Conservation (phyloP, 2,797 vertebrate genomes). For the Enteromius thamalakanensis region DNA sequence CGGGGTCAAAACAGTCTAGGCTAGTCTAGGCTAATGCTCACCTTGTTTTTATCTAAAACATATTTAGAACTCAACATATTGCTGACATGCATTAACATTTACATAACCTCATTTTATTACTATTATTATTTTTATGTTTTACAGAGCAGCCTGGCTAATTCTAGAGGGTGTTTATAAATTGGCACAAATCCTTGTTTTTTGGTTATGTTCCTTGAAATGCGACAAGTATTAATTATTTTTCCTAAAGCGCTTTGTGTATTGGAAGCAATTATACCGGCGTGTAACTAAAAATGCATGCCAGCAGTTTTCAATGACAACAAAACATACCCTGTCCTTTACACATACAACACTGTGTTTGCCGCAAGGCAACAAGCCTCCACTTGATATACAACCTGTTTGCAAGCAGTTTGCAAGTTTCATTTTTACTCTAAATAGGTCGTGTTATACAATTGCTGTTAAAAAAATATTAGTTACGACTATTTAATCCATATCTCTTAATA, state of each 20-base stretch:
- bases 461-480: background rate
- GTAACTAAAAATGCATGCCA: slow-evolving; percentile 62
- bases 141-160: background rate
- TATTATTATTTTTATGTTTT: slow-evolving; percentile 4
- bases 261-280: slow-evolving; percentile 58
- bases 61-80: background rate
- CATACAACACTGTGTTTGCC: background rate
- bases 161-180: slow-evolving; percentile 47
- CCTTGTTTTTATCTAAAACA: background rate
- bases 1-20: background rate
- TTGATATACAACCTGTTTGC: slow-evolving; percentile 19
- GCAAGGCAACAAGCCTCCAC: background rate
- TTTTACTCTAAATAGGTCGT: background rate
- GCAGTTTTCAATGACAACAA: slow-evolving; percentile 65
- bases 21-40: background rate
- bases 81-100: background rate
- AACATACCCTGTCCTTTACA: slow-evolving; percentile 47
- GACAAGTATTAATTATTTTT: slow-evolving; percentile 78
- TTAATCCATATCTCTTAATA: background rate
- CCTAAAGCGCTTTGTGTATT: slow-evolving; percentile 54
- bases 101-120: background rate
- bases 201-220: slow-evolving; percentile 69
- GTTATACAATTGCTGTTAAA: background rate
- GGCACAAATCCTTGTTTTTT: slow-evolving; percentile 60
- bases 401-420: background rate